Conservation (phyloP, 2,888 invertebrate species). For the Idaea straminata region DNA sequence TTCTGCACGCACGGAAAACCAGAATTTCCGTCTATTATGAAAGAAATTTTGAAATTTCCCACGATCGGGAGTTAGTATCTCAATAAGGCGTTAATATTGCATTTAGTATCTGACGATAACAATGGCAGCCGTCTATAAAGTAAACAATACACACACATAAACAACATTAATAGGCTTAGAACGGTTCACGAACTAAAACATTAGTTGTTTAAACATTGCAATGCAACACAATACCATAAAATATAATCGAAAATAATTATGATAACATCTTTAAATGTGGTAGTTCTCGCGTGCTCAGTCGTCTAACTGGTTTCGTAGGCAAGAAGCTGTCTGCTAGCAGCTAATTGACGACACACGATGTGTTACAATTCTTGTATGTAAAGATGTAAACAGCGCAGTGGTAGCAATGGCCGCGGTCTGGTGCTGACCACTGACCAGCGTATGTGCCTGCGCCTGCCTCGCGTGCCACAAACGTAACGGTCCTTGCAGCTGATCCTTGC, state of each 20-base stretch:
- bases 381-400: constrained; percentile 24
- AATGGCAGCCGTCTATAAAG: not conserved
- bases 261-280: constrained; percentile 47
- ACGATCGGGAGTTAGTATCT: not conserved
- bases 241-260: constrained; percentile 37
- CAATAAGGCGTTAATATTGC: not conserved
- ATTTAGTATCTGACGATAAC: not conserved
- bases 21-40: too few species aligned
- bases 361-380: constrained; percentile 65
- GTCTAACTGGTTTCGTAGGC: constrained; percentile 51
- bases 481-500: constrained; percentile 65
- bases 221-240: constrained; percentile 17
- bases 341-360: constrained; percentile 61
- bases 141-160: not conserved
- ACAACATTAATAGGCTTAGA: not conserved
- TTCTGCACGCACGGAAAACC: not conserved
- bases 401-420: constrained; percentile 3
- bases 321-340: constrained; percentile 51
- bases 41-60: not conserved
- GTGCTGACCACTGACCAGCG: not conserved
- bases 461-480: constrained; percentile 67
- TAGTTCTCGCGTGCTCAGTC: constrained; percentile 48
- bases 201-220: not conserved
- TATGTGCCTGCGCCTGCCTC: constrained; percentile 29
- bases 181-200: not conserved